Conservation (phyloP, 2,797 vertebrate genomes). For the Champsocephalus esox region DNA sequence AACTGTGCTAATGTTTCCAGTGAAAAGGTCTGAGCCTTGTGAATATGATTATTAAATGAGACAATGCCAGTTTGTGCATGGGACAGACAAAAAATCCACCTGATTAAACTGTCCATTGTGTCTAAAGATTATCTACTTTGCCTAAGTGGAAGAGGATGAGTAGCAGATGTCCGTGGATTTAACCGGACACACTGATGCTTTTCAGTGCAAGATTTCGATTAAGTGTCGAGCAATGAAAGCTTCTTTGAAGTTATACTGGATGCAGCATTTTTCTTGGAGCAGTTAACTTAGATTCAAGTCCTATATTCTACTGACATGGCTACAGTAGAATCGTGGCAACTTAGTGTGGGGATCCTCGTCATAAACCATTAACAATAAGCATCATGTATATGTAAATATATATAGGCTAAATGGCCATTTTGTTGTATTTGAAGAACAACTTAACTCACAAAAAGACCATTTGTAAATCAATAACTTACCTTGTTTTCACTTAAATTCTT, state of each 20-base stretch:
- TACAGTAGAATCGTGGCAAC: not conserved
- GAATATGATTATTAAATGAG: conserved; percentile 44
- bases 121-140: conserved; percentile 66
- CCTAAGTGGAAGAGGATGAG: conserved; percentile 60
- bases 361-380: not conserved
- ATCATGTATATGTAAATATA: not conserved
- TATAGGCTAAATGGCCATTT: not conserved
- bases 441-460: too few species aligned
- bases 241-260: not conserved
- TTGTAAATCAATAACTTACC: too few species aligned
- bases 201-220: conserved; percentile 23
- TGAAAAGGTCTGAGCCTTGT: conserved; percentile 22
- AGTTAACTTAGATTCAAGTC: not conserved
- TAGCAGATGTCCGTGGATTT: conserved; percentile 59
- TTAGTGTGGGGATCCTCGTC: not conserved
- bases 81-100: conserved; percentile 18
- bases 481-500: too few species aligned
- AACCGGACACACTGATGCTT: conserved; percentile 39
- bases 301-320: not conserved
- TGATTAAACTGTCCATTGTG: conserved; percentile 58
- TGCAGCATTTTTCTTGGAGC: not conserved
- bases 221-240: conserved; percentile 7
- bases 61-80: conserved; percentile 21
- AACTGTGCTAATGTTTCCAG: conserved; percentile 13
- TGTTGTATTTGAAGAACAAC: not conserved